Base-by-base conservation (phyloP, 2,888 invertebrate genomes). In the Agrochola lychnidis region DNA sequence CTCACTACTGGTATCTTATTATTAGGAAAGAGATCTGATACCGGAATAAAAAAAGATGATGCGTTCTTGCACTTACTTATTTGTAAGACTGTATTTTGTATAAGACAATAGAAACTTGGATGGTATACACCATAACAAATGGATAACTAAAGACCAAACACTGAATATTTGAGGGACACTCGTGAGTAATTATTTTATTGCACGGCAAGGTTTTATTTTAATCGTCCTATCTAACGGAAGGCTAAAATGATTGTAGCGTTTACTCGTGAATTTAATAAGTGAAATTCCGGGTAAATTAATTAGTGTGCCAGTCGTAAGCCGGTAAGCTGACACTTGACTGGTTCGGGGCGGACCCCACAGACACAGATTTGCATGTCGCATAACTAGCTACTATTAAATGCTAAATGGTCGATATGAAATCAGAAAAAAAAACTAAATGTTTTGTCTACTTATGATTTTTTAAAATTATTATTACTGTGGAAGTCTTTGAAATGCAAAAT, bases 321-420 rank as follows among this genome's bases (percentile, higher is more conserved):
- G 81, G 90, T 94, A 94, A 95, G 92, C 94, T 89, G 94, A 95
- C 94, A 94, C 91, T 89, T 89, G 85, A 84, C 81, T 84, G 88
- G 75, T 81, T 70, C 69, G 45, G 63, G 69, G 61, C 72, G 62
- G 68, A 62, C 72, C 66, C 64, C 57, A 66, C 56, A 75, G 40
- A 76, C 57, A 62, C 59, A 75, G 25, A 80, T 83, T 83, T 69
- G 64, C 61, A 53, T 62, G 57, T 68, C 64, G 59, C 68, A 16
- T 79, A 72, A 57, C 59, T 40, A 62, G 45, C 36, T 69, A 59
- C 51, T 19, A 48, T 45, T 70, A 67, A 67, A 56, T 70, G 19
- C 51, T 53, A 45, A 77, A 69, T 53, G n/a, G n/a, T 14, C n/a
- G 30, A 51, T 14, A 36, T 36, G 25, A 56, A 56, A n/a, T n/a